A percentile compares a stretch with the other conserved stretches of the same genome.
phyloP scores from a whole-genome alignment of 2,797 vertebrate species.

The Micropoecilia bifurca region DNA sequence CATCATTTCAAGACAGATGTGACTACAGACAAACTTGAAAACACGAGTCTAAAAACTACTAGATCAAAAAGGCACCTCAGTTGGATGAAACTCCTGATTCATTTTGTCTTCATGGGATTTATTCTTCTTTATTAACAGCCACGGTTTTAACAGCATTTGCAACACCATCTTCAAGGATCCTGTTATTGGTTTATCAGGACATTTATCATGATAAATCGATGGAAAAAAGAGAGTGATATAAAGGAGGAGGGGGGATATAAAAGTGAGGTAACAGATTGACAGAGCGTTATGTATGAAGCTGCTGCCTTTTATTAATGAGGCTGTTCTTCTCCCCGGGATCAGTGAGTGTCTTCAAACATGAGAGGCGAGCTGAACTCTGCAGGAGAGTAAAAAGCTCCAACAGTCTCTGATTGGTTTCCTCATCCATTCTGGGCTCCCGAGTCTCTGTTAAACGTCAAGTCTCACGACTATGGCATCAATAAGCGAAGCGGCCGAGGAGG shows the following conservation, averaged over 20 bases:
- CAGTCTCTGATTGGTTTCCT: background rate
- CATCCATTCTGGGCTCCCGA: background rate
- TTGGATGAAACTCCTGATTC: background rate
- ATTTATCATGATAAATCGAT: background rate
- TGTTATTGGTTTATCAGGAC: conserved; percentile 14
- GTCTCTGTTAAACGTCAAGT: background rate
- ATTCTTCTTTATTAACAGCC: conserved; percentile 22
- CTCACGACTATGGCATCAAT: conserved; percentile 33
- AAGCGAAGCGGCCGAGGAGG: conserved; percentile 32
- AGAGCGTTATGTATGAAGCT: conserved; percentile 15
- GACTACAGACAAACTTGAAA: background rate
- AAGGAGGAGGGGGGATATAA: conserved; percentile 28
- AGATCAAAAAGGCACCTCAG: background rate
- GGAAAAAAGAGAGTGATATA: background rate
- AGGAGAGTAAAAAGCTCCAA: background rate
- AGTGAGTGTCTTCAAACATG: conserved; percentile 6
- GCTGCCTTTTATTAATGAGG: background rate
- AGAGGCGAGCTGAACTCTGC: background rate
- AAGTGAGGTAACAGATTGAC: conserved; percentile 27
- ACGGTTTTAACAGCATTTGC: conserved; percentile 47
- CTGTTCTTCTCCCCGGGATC: conserved; percentile 7
- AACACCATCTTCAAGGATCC: conserved; percentile 23
- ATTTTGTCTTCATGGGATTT: background rate
- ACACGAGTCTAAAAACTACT: background rate
- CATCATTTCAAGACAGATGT: background rate